phyloP scores from a whole-genome alignment of 2,888 invertebrate species.

The Cryptocephalus moraei region DNA sequence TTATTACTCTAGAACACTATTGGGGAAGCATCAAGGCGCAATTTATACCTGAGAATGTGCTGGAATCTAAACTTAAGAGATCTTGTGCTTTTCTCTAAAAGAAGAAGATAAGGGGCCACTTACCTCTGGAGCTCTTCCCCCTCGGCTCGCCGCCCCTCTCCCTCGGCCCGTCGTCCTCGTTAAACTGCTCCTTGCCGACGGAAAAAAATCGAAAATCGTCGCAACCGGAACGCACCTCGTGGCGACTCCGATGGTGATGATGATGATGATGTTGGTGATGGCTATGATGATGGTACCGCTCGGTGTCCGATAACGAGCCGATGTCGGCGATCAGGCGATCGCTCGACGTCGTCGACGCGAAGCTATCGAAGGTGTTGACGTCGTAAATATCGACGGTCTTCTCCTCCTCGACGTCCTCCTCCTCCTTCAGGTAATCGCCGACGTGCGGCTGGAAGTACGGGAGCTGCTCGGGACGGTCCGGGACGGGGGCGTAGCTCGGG shows the following conservation, averaged over 20 bases:
- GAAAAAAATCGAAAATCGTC: slow-evolving; percentile 28
- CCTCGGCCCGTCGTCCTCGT: slow-evolving; percentile 13
- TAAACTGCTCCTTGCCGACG: slow-evolving; percentile 21
- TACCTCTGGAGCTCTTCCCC: slow-evolving; percentile 12
- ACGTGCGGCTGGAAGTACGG: background rate
- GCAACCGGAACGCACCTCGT: too few relatives aligned
- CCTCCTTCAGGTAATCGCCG: background rate
- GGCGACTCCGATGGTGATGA: slow-evolving; percentile 2
- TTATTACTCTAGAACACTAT: too few relatives aligned
- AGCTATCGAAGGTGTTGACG: slow-evolving; percentile 30
- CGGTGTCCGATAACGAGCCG: slow-evolving; percentile 25
- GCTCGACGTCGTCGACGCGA: slow-evolving; percentile 23
- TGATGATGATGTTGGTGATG: too few relatives aligned
- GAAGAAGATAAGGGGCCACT: too few relatives aligned
- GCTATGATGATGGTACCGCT: slow-evolving; percentile 21
- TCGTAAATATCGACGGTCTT: slow-evolving; percentile 22
- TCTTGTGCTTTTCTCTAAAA: too few relatives aligned
- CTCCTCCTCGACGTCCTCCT: slow-evolving; percentile 1
- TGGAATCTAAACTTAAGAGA: too few relatives aligned
- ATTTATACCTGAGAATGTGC: too few relatives aligned
- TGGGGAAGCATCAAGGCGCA: too few relatives aligned
- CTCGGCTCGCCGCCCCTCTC: slow-evolving; percentile 13
- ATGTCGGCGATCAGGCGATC: slow-evolving; percentile 20
- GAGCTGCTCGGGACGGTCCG: slow-evolving; percentile 3
- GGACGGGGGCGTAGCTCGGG: slow-evolving; percentile 16